Percentiles rank a stretch among this genome's conserved stretches.
Evolutionary conservation across 2,888 invertebrate genomes (phyloP).

Genomic region (Macrosiphum euphorbiae): DNA sequence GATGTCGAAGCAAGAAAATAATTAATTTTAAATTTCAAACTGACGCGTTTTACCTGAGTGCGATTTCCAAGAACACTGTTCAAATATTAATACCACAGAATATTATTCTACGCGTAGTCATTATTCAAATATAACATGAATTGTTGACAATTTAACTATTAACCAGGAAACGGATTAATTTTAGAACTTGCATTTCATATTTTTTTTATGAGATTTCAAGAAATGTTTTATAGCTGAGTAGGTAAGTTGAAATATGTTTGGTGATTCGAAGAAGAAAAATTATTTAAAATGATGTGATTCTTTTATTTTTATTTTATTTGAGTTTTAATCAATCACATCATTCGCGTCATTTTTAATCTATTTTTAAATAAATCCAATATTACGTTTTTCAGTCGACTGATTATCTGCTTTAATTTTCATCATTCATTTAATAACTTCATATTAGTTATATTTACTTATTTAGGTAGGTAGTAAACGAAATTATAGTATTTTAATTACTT

Average conservation of each 20-base stretch:
- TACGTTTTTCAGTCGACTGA: neutral
- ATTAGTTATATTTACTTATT: neutral
- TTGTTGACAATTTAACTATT: neutral
- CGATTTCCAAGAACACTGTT: neutral
- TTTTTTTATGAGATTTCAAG: neutral
- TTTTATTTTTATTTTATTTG: neutral
- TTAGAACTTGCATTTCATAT: neutral
- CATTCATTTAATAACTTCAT: neutral
- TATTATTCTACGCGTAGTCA: neutral
- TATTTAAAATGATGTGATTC: neutral
- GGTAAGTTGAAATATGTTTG: neutral
- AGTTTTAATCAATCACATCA: neutral
- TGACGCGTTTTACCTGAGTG: neutral
- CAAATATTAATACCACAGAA: neutral
- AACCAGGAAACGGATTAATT: neutral
- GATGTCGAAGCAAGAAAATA: neutral
- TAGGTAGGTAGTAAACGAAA: neutral
- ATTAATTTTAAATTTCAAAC: neutral
- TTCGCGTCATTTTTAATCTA: neutral
- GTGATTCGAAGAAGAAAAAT: neutral
- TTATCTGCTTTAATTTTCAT: neutral
- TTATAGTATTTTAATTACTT: neutral
- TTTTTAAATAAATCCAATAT: neutral
- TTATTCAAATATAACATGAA: neutral
- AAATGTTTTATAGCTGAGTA: neutral